phyloP scores from a whole-genome alignment of 2,888 invertebrate species.

The Geotrupes spiniger region DNA sequence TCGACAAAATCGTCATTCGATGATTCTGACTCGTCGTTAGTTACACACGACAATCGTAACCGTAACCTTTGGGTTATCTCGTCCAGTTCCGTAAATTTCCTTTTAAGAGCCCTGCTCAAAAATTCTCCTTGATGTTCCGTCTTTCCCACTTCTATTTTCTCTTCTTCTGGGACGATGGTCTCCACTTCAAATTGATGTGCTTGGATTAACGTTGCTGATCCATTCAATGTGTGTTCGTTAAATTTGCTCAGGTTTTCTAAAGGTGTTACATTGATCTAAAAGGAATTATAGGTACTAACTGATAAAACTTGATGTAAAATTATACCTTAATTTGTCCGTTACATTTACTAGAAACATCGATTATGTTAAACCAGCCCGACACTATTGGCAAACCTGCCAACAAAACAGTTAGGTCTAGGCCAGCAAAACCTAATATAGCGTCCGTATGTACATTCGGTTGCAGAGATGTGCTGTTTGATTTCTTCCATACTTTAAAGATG shows the following conservation, averaged over 20 bases:
- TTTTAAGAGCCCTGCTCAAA: constrained; percentile 54
- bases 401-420: constrained; percentile 57
- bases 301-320: neutral
- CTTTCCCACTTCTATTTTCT: constrained; percentile 10
- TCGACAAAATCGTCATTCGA: constrained; percentile 50
- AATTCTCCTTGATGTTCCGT: constrained; percentile 37
- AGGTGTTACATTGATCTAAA: constrained; percentile 54
- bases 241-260: constrained; percentile 50
- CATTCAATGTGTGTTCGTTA: constrained; percentile 7
- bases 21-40: constrained; percentile 52
- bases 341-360: constrained; percentile 57
- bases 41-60: constrained; percentile 57
- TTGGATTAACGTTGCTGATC: neutral
- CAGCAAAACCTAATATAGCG: constrained; percentile 59
- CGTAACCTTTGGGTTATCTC: constrained; percentile 61
- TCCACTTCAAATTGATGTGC: constrained; percentile 1
- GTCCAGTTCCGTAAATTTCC: constrained; percentile 62
- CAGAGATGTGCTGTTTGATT: constrained; percentile 49
- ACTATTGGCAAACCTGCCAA: constrained; percentile 54
- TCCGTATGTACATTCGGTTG: constrained; percentile 57
- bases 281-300: no score
- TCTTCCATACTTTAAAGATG: constrained; percentile 61
- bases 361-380: constrained; percentile 63
- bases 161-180: no score
- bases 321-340: constrained; percentile 61